Base-by-base conservation (phyloP, 2,888 invertebrate genomes). In the Sinelater perroti region DNA sequence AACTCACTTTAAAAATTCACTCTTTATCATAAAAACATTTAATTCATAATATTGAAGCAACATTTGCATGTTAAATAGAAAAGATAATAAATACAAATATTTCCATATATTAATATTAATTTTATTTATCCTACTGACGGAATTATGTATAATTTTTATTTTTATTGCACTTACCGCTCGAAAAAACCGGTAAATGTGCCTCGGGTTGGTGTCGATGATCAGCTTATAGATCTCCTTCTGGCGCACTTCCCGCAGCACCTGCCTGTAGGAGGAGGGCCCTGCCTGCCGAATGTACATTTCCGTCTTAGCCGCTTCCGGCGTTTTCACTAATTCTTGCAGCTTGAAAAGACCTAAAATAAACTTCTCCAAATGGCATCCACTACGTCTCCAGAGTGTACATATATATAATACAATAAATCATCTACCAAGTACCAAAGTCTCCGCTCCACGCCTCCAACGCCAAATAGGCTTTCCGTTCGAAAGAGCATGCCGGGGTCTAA, bases 151-250 rank as follows among this genome's bases (percentile, higher is more conserved):
- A n/a, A n/a, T n/a, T n/a, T n/a, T n/a, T n/a, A n/a, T n/a, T n/a
- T 11, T 11, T n/a, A 8, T 13, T 21, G 10, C 30, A 83, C 91
- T 87, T 78, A 95, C 96, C 73, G 94, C 92, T 79, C 94, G 85
- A 61, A 95, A 91, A 76, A 97, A 87, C 70, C 86, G 84, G 63
- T 88, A 85, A 72, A 96, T 89, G 70, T 89, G 87, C 68, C 84
- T 85, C 0, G 95, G 90, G 73, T 91, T 90, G 0, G 92, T 92
- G 73, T 97, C 96, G 3, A 95, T 89, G 61, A 97, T 89, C 52
- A 97, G 83, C 72, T 95, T 93, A 72, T 86, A 89, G 69, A 95
- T 91, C 68, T 89, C 87, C 74, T 94, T 93, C 72, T 91, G 90
- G 63, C 94, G 89, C 28, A 96, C 85, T 74, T 94, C 93, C 57